These are phyloP conservation scores for Pseudolaguvia tuberculata DNA, from an alignment of 2,113 vertebrate species.

Conservation along the genomic window DNA sequence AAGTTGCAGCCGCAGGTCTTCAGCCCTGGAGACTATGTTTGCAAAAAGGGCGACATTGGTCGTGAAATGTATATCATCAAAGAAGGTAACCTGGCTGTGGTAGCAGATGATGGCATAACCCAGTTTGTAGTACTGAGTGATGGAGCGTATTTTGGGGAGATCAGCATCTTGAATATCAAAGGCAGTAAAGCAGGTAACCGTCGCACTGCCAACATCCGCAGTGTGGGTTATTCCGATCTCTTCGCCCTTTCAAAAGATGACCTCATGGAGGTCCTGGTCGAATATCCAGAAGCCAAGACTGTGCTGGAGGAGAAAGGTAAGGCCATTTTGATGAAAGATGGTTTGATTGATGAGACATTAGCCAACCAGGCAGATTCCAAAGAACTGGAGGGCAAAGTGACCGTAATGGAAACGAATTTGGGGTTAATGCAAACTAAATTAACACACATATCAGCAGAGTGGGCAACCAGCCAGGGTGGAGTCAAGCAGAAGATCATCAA, in stretches of 20 bases:
- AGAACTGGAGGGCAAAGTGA: conserved; percentile 82
- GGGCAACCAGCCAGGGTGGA: conserved; percentile 72
- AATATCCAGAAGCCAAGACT: conserved; percentile 83
- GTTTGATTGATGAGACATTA: conserved; percentile 76
- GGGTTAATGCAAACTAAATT: conserved; percentile 78
- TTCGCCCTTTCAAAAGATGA: conserved; percentile 87
- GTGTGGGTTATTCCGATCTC: conserved; percentile 82
- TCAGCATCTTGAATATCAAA: conserved; percentile 84
- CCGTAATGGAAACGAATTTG: conserved; percentile 67
- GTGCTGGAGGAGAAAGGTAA: conserved; percentile 81
- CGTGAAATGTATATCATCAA: conserved; percentile 87
- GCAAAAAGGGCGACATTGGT: conserved; percentile 83
- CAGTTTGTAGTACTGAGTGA: conserved; percentile 81
- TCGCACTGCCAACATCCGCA: conserved; percentile 81
- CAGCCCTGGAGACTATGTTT: conserved; percentile 85
- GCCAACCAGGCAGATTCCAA: conserved; percentile 71
- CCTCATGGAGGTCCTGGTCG: conserved; percentile 81
- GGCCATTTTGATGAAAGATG: conserved; percentile 83
- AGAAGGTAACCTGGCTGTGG: conserved; percentile 80
- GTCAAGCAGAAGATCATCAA: conserved; percentile 82
- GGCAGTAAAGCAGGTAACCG: conserved; percentile 84
- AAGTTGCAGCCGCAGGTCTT: conserved; percentile 80
- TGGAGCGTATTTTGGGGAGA: conserved; percentile 84
- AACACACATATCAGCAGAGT: conserved; percentile 72
- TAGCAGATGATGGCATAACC: conserved; percentile 80